Conservation (phyloP, 2,888 invertebrate genomes). For the Cremastinae sp. region DNA sequence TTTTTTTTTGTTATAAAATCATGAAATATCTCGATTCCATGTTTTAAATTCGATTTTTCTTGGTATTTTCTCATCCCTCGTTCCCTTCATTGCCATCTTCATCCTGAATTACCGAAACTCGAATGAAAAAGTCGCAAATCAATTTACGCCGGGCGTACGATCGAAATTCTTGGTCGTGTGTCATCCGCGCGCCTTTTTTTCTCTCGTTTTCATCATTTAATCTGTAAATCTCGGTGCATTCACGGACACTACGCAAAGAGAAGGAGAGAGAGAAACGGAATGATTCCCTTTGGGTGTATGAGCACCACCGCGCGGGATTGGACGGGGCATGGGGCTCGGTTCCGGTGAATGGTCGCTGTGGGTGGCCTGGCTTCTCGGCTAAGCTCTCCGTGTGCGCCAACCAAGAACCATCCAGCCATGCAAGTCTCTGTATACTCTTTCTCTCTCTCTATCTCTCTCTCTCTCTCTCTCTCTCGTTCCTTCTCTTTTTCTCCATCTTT, state of each 20-base stretch:
- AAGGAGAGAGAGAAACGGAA: conserved; percentile 20
- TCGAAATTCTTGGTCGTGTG: neutral
- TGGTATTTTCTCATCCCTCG: neutral
- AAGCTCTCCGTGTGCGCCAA: conserved; percentile 82
- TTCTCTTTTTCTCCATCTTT: conserved; percentile 55
- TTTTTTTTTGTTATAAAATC: too few species aligned
- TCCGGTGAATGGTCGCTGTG: conserved; percentile 80
- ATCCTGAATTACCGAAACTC: too few species aligned
- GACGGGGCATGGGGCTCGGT: conserved; percentile 75
- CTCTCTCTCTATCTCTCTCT: conserved; percentile 58
- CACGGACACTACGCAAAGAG: conserved; percentile 24
- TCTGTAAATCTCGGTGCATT: conserved; percentile 42
- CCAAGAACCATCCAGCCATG: conserved; percentile 65
- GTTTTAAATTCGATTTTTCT: too few species aligned
- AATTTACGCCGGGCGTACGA: too few species aligned
- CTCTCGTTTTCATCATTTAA: conserved; percentile 31
- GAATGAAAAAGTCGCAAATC: too few species aligned
- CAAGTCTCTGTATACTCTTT: conserved; percentile 46
- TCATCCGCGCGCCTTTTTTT: neutral
- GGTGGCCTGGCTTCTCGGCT: conserved; percentile 73
- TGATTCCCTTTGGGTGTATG: conserved; percentile 65
- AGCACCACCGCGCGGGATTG: conserved; percentile 74
- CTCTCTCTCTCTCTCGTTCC: conserved; percentile 52
- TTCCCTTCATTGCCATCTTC: conserved; percentile 35
- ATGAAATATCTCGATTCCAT: too few species aligned